phyloP scores from a whole-genome alignment of 2,797 vertebrate genomes.

The Liasis olivaceus region DNA sequence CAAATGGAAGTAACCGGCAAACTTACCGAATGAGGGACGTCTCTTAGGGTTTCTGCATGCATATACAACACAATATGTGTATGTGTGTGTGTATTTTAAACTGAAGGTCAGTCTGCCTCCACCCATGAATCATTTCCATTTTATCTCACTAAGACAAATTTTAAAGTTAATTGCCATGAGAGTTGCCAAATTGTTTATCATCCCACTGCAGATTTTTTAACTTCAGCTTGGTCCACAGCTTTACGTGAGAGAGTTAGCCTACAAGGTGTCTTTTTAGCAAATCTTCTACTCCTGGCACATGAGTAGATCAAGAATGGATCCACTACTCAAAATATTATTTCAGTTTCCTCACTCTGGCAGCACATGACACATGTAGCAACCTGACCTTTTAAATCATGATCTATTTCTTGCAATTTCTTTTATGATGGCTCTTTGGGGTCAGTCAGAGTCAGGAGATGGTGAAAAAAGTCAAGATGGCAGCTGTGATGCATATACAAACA shows the following conservation, averaged over 20 bases:
- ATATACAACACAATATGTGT: background rate
- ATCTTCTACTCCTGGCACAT: background rate
- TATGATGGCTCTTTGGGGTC: background rate
- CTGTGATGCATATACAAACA: background rate
- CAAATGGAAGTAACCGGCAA: constrained; percentile 66
- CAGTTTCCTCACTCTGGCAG: background rate
- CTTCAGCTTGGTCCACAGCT: background rate
- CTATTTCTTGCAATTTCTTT: background rate
- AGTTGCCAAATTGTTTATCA: background rate
- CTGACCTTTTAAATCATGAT: background rate
- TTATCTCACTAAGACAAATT: background rate
- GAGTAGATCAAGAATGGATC: background rate
- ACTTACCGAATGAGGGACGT: background rate
- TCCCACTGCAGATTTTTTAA: background rate
- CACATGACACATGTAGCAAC: background rate
- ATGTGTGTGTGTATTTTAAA: background rate
- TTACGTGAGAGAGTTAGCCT: background rate
- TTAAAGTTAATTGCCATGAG: background rate
- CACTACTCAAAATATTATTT: background rate
- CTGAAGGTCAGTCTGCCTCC: background rate
- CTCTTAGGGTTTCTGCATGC: background rate
- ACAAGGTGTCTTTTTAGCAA: background rate
- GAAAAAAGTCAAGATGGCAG: background rate
- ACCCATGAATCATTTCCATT: background rate
- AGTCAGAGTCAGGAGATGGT: background rate